A percentile compares a stretch with the other conserved stretches of the same genome.
phyloP scores from a whole-genome alignment of 92 coral and sea anemone genomes.

The Epizoanthus stellaris region DNA sequence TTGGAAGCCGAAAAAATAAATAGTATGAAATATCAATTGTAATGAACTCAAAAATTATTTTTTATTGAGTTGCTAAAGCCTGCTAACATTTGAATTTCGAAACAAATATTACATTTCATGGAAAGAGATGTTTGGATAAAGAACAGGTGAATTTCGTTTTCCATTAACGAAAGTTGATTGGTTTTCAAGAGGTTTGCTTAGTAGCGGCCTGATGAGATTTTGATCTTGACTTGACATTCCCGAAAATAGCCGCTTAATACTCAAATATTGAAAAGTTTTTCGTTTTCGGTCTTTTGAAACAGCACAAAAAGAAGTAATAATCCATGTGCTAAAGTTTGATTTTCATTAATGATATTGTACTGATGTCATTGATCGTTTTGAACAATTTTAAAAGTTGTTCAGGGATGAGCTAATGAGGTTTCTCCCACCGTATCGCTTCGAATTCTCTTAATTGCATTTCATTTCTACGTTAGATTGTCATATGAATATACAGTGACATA shows the following conservation, averaged over 20 bases:
- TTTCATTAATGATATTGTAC: not conserved
- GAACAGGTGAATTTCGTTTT: constrained; percentile 8
- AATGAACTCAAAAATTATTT: too few species aligned
- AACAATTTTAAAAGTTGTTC: too few species aligned
- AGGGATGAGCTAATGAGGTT: not conserved
- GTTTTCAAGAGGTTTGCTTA: not conserved
- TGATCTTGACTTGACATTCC: not conserved
- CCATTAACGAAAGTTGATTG: not conserved
- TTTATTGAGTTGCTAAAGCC: not conserved
- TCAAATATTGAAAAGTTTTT: not conserved
- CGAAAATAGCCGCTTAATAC: not conserved
- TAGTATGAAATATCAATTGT: not conserved
- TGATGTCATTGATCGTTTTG: too few species aligned
- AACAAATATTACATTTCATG: not conserved
- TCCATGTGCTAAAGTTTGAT: not conserved
- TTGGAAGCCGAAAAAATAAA: constrained; percentile 2
- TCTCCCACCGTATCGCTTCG: not conserved
- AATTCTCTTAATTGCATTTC: not conserved
- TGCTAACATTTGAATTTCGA: too few species aligned
- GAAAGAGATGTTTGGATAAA: not conserved
- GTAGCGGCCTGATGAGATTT: not conserved
- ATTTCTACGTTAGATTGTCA: not conserved
- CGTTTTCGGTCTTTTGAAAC: not conserved
- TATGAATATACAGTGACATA: not conserved
- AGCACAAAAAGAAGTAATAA: not conserved